These are phyloP conservation scores for Uria lomvia DNA, from an alignment of 2,113 vertebrate species.

Conservation along the genomic window DNA sequence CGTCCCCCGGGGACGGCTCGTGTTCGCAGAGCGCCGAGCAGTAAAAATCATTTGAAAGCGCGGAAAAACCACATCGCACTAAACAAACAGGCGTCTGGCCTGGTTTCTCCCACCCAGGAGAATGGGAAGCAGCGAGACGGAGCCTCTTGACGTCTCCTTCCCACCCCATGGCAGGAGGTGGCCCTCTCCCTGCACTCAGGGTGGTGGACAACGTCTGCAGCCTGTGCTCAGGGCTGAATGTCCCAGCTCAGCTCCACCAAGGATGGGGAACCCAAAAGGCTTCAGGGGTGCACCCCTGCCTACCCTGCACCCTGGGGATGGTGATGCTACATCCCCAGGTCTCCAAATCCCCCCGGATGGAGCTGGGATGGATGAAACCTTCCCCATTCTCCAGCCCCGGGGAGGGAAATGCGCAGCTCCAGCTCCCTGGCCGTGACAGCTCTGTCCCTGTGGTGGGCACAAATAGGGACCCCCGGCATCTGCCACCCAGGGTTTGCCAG, in stretches of 20 bases:
- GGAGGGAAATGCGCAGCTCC: background rate
- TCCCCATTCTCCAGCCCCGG: background rate
- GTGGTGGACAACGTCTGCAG: background rate
- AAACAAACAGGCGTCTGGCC: accelerated
- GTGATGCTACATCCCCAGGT: accelerated
- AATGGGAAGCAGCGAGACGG: accelerated
- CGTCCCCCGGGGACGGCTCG: accelerated
- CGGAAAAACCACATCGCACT: accelerated
- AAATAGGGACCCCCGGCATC: background rate
- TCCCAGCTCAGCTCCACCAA: background rate
- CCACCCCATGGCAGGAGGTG: background rate
- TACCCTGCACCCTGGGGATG: background rate
- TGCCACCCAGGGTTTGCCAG: background rate
- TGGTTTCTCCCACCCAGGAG: background rate
- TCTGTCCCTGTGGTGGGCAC: background rate
- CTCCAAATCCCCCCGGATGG: background rate
- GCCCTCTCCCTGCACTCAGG: accelerated
- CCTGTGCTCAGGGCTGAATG: accelerated
- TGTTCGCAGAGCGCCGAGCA: background rate
- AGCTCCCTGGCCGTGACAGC: background rate
- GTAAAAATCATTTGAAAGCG: too few species aligned
- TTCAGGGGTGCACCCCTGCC: background rate
- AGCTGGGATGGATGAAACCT: background rate
- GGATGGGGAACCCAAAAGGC: background rate
- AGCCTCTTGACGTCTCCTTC: background rate